Conservation (phyloP, 2,113 vertebrate species). For the Gymnocephalus cernua region DNA sequence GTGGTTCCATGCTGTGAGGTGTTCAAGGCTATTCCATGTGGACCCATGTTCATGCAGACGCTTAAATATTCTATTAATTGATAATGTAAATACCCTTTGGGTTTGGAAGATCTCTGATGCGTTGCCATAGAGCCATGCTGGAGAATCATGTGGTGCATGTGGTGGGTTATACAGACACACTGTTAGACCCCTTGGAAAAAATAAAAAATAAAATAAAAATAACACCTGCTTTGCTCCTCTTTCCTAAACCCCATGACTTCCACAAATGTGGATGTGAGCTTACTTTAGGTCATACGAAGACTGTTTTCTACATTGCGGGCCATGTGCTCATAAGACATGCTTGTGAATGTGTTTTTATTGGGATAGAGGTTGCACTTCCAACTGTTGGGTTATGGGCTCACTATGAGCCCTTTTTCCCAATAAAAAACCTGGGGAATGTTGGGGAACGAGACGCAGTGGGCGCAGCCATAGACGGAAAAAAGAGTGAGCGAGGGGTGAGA, state of each 20-base stretch:
- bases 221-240: constrained; percentile 31
- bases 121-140: constrained; percentile 11
- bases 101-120: constrained; percentile 37
- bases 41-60: constrained; percentile 61
- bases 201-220: constrained; percentile 7
- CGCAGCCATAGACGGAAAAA: background rate
- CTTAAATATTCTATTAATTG: constrained; percentile 80
- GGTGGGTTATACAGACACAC: constrained; percentile 16
- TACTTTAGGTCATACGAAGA: constrained; percentile 6
- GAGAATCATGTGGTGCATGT: constrained; percentile 21
- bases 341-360: constrained; percentile 59
- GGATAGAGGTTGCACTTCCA: constrained; percentile 52
- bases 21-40: constrained; percentile 60
- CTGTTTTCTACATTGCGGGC: constrained; percentile 58
- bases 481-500: background rate
- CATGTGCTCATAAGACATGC: constrained; percentile 40
- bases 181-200: background rate
- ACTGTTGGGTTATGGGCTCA: constrained; percentile 34
- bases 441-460: constrained; percentile 61
- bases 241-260: constrained; percentile 6
- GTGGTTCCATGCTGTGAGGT: constrained; percentile 59
- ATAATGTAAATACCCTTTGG: constrained; percentile 76
- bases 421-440: constrained; percentile 55
- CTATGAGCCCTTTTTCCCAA: constrained; percentile 33
- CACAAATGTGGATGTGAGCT: constrained; percentile 21